Percentiles rank a stretch among this genome's conserved stretches.
Conservation (phyloP, 2,888 invertebrate species). For the Phragmatobia fuliginosa region DNA sequence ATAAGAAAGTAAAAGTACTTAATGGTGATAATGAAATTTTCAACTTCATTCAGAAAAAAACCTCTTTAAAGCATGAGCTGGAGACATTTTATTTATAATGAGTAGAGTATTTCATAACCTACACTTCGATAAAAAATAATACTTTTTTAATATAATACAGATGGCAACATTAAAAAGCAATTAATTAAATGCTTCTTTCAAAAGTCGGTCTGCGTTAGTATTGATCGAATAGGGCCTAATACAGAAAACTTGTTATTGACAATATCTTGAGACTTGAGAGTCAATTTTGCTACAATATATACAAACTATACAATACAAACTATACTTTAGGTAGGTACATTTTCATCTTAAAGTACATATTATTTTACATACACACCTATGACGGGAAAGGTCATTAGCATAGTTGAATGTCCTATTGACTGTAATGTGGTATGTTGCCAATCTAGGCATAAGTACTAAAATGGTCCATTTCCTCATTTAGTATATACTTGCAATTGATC, state of each 20-base stretch:
- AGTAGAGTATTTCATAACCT: too few relatives aligned
- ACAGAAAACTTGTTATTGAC: not conserved
- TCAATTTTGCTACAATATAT: not conserved
- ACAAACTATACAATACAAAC: too few relatives aligned
- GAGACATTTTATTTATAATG: too few relatives aligned
- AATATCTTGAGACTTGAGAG: not conserved
- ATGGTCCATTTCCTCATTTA: slow-evolving; percentile 45
- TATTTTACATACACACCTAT: not conserved
- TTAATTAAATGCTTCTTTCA: too few relatives aligned
- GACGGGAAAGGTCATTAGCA: not conserved
- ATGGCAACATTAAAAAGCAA: too few relatives aligned
- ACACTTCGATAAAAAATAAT: too few relatives aligned
- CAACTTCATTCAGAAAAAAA: too few relatives aligned
- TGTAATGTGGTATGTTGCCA: not conserved
- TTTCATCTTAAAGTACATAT: not conserved
- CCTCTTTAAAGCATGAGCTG: too few relatives aligned
- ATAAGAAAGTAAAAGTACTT: too few relatives aligned
- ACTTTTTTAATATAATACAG: too few relatives aligned
- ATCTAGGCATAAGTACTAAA: slow-evolving; percentile 22
- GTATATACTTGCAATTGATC: slow-evolving; percentile 39
- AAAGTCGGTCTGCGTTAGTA: too few relatives aligned
- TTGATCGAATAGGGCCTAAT: too few relatives aligned
- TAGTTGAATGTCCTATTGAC: not conserved
- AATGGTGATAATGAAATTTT: not conserved
- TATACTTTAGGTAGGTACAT: not conserved